Percentiles rank a stretch among this genome's conserved stretches.
These are phyloP conservation scores for Leptocoma aspasia DNA, from an alignment of 2,113 vertebrate species.

Conservation along the genomic window DNA sequence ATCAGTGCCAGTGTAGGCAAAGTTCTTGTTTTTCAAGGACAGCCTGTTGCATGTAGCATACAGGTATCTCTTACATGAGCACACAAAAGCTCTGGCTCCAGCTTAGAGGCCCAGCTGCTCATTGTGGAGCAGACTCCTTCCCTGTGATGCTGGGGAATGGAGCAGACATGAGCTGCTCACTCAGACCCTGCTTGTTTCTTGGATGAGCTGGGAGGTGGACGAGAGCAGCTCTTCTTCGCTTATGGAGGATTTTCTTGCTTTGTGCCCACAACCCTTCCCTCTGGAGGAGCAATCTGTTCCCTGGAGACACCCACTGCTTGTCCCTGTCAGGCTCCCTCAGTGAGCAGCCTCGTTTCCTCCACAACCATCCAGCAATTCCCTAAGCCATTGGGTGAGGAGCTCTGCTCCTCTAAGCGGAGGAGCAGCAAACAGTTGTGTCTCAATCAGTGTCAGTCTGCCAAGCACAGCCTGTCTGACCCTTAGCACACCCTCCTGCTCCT, in stretches of 20 bases:
- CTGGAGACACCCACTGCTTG: background rate
- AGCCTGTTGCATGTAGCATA: background rate
- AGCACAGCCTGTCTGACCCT: background rate
- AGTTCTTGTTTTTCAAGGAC: background rate
- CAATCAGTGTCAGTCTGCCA: background rate
- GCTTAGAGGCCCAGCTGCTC: background rate
- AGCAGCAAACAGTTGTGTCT: background rate
- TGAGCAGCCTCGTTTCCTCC: background rate
- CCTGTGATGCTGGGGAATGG: background rate
- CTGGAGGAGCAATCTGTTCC: background rate
- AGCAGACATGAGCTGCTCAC: background rate
- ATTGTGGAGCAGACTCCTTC: background rate
- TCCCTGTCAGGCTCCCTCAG: background rate
- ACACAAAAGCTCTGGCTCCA: background rate
- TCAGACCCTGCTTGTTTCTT: background rate
- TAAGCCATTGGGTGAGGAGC: background rate
- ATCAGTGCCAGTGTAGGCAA: background rate
- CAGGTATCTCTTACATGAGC: background rate
- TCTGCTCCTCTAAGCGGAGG: accelerated
- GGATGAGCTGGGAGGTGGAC: background rate
- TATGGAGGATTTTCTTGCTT: background rate
- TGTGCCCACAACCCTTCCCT: background rate
- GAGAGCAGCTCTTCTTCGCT: background rate
- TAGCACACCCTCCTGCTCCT: background rate
- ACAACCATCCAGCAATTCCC: background rate